A percentile compares a stretch with the other conserved stretches of the same genome.
These are phyloP conservation scores for Tyto alba DNA, from an alignment of 2,113 vertebrate genomes.

Conservation along the genomic window DNA sequence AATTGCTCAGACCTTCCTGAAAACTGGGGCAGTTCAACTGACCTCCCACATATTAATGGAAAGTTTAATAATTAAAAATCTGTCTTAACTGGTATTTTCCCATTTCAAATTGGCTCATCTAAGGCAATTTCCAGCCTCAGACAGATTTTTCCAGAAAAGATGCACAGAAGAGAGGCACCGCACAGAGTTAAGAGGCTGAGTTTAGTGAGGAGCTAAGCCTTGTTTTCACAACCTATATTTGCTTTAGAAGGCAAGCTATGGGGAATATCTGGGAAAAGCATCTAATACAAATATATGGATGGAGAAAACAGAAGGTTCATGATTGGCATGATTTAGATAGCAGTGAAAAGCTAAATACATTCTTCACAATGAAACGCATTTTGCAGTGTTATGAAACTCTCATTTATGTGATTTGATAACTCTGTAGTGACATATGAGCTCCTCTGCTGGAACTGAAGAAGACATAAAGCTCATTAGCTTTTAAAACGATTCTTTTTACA, in stretches of 20 bases:
- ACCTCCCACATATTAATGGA: constrained; percentile 36
- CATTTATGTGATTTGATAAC: background rate
- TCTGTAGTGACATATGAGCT: background rate
- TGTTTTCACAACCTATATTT: background rate
- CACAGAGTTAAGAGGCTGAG: background rate
- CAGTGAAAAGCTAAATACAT: background rate
- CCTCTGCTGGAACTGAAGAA: background rate
- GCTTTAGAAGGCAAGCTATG: background rate
- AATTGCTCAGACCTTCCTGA: constrained; percentile 36
- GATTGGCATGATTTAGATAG: constrained; percentile 5
- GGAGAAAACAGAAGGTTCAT: background rate
- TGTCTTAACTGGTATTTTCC: constrained; percentile 21
- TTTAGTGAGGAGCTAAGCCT: background rate
- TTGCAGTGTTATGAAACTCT: background rate
- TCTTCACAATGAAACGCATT: background rate
- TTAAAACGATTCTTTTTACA: constrained; percentile 37
- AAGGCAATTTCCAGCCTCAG: background rate
- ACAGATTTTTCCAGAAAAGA: background rate
- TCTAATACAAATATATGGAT: background rate
- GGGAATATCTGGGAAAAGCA: background rate
- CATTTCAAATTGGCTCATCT: background rate
- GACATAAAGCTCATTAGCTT: constrained; percentile 47
- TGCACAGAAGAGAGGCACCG: background rate
- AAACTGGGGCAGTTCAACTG: constrained; percentile 26
- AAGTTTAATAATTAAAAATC: constrained; percentile 51